Base-by-base conservation (phyloP, 1,140 invertebrate genomes). In the Scaptomyza graminum region DNA sequence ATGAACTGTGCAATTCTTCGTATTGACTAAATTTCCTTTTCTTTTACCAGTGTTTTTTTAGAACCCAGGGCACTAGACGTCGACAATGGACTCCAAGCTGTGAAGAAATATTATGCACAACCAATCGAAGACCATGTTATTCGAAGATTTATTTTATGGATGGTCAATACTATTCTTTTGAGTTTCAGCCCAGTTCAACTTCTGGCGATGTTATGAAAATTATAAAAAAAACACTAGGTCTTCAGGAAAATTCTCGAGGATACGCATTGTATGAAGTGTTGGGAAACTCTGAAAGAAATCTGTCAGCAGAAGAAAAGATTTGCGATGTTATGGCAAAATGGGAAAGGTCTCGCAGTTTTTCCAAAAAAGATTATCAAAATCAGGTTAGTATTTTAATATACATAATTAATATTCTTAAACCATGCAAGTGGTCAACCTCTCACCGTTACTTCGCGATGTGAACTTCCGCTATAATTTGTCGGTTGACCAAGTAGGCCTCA, bases 261-360 rank as follows among this genome's bases (percentile, higher is more conserved):
- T 93, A 93, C 78, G 93, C 92, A 3, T 92, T 94, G 63, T 94
- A 94, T 88, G 93, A 94, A 82, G 92, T 93, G 5, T 66, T 93
- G 11, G 97, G 96, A 4, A 94, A 94, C 43, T 96, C 96, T 41
- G 97, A 98, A 90, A 93, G 97, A 61, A 96, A 96, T 76, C 93
- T 99, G 76, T 93, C 95, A 11, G 93, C 94, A 1, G 96, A 97
- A 78, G 97, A 99, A 91, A 97, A 98, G 83, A 95, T 98, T 11
- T 96, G 97, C 3, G 98, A 99, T 91, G 97, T 98, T 12, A 96
- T 99, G 94, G 97, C 97, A 0, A 97, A 98, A 92, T 99, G 98
- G 98, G 98, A 99, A 92, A 94, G 96, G 74, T 97, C 97, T 66
- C 93, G 95, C 65, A 92, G 92, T n/a, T 93, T 94, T 16, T 94